These are phyloP conservation scores for Ennomos fuscantarius DNA, from an alignment of 2,888 invertebrate genomes.

Conservation along the genomic window DNA sequence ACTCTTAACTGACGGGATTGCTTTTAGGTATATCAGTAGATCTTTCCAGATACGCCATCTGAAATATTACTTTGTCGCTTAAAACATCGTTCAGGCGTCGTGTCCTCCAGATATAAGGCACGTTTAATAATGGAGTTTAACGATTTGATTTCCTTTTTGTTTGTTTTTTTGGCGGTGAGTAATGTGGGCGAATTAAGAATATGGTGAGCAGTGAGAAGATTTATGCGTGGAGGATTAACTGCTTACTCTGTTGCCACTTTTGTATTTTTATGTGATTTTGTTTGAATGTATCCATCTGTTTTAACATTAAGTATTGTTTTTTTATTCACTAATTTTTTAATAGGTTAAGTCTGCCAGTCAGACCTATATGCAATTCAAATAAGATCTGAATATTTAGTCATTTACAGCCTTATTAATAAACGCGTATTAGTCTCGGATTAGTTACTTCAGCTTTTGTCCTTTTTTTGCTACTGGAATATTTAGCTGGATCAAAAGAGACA, in stretches of 20 bases:
- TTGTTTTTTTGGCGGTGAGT: constrained; percentile 30
- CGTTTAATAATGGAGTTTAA: constrained; percentile 38
- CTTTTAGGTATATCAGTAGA: constrained; percentile 73
- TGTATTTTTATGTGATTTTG: constrained; percentile 9
- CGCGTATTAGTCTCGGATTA: no score
- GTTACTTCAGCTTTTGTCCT: no score
- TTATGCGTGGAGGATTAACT: constrained; percentile 6
- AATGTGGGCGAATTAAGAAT: constrained; percentile 29
- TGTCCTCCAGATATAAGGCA: constrained; percentile 34
- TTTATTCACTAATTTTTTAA: no score
- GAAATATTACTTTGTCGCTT: constrained; percentile 66
- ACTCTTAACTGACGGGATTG: constrained; percentile 72
- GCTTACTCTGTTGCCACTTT: constrained; percentile 21
- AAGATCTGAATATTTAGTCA: no score
- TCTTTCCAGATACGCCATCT: constrained; percentile 64
- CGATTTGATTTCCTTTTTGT: constrained; percentile 50
- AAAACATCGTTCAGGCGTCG: constrained; percentile 38
- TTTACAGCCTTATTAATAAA: no score
- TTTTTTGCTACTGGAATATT: no score
- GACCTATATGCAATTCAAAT: no score
- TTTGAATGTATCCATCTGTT: background rate
- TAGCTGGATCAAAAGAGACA: no score
- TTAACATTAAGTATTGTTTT: no score
- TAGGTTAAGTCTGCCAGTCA: no score
- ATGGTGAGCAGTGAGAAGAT: constrained; percentile 10